phyloP scores from a whole-genome alignment of 2,113 vertebrate genomes.

The Ardeotis arabs region DNA sequence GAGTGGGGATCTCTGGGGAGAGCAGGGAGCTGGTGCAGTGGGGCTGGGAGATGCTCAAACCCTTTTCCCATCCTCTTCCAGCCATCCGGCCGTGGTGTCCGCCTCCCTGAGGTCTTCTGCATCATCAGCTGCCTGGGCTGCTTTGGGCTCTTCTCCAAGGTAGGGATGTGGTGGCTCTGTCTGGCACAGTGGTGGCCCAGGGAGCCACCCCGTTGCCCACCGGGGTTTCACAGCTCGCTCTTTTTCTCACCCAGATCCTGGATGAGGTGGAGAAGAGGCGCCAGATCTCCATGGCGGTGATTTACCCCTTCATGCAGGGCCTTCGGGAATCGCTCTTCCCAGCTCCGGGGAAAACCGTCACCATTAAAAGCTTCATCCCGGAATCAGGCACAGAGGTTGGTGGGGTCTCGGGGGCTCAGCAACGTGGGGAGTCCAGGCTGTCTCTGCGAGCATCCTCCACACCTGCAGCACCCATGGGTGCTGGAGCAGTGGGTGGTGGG shows the following conservation, averaged over 20 bases:
- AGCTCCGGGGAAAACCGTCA: slow-evolving; percentile 90
- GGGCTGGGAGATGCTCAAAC: not conserved
- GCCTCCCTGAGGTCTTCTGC: slow-evolving; percentile 91
- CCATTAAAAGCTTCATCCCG: slow-evolving; percentile 96
- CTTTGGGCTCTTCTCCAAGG: slow-evolving; percentile 95
- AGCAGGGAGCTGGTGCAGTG: fast-evolving
- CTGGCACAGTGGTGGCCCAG: fast-evolving
- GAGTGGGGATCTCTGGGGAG: not conserved
- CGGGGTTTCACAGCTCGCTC: fast-evolving
- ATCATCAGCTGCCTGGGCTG: slow-evolving; percentile 94
- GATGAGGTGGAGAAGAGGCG: slow-evolving; percentile 96
- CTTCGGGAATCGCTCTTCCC: slow-evolving; percentile 91
- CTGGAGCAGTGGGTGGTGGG: not conserved
- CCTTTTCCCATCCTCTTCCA: slow-evolving; percentile 44
- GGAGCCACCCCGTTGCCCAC: fast-evolving
- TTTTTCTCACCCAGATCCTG: slow-evolving; percentile 80
- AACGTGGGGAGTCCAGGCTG: fast-evolving
- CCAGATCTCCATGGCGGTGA: slow-evolving; percentile 92
- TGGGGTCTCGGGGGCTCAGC: fast-evolving
- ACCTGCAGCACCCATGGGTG: not conserved
- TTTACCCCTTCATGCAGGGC: slow-evolving; percentile 98
- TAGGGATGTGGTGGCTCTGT: not conserved
- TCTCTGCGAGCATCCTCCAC: not conserved
- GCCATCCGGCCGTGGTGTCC: slow-evolving; percentile 86
- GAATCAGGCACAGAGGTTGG: slow-evolving; percentile 92